Evolutionary conservation across 2,113 vertebrate species (phyloP), one percentile per base, ranked within the genome.

Genomic region (Channa maculata): DNA sequence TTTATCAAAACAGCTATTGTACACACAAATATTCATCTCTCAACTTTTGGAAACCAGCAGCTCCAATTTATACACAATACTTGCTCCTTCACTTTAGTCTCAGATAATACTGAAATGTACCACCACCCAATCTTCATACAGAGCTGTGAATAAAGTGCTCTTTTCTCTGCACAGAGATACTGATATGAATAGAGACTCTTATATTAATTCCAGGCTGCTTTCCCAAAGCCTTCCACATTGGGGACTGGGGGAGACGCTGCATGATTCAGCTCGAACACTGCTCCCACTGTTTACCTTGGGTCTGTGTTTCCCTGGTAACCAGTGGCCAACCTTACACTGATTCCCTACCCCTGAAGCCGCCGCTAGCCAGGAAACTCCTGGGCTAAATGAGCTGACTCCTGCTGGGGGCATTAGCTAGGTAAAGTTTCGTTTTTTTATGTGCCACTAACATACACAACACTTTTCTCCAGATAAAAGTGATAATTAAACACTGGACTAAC

Each of bases 191-290:
- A 59, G 78, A 67, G 79, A 78, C 83, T 72, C 83, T 86, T 90
- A 86, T 89, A 85, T 83, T 43, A 77, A 90, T 76, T 79, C 58
- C 74, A 54, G 87, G 80, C 75, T 79, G 78, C 63, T 82, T 84
- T 87, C 86, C 83, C 83, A 55, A 55, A 83, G 84, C 79, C 73
- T 71, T 89, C 67, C 60, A 83, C 78, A 77, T 63, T 51, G 73
- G 65, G 62, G 65, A 70, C 46, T n/a, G 49, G 57, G 72, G 49
- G 3, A 70, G 80, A 94, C 93, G 94, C 87, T 89, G 85, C 68
- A 65, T 65, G 72, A 93, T 95, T 94, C 93, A 95, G 87, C 88
- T 81, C 48, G n/a, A 92, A 94, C 94, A 94, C 94, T 93, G 92
- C 75, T 71, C 68, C 87, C 71, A 90, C 93, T 95, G 94, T 95